Conservation (phyloP, 1,140 invertebrate genomes). For the Stratiolaelaps scimitus region DNA sequence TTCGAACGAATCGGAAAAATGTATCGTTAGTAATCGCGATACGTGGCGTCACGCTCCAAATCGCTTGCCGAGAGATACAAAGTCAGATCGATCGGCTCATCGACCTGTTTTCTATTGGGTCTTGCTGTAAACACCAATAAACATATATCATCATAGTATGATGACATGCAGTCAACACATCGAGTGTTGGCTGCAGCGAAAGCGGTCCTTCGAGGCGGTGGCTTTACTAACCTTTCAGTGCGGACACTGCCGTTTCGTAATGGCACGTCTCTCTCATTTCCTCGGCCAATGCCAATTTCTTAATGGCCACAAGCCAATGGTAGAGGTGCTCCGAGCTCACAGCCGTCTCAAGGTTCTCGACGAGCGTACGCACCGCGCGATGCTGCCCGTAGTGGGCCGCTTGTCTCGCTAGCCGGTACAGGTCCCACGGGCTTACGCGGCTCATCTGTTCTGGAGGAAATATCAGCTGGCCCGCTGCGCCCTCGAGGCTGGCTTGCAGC, state of each 20-base stretch:
- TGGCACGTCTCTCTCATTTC: slow-evolving; percentile 36
- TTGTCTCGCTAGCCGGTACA: slow-evolving; percentile 70
- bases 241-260: slow-evolving; percentile 51
- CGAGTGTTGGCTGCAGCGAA: neutral
- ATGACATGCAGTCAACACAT: too few relatives aligned
- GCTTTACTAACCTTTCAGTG: slow-evolving; percentile 48
- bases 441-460: slow-evolving; percentile 44
- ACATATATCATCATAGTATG: too few relatives aligned
- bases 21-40: too few relatives aligned
- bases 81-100: too few relatives aligned
- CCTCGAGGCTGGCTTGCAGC: slow-evolving; percentile 62
- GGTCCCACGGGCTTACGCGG: slow-evolving; percentile 60
- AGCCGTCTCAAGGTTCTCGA: slow-evolving; percentile 36
- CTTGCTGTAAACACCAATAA: too few relatives aligned
- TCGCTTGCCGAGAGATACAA: too few relatives aligned
- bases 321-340: slow-evolving; percentile 77
- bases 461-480: slow-evolving; percentile 46
- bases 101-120: too few relatives aligned
- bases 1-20: too few relatives aligned
- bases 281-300: slow-evolving; percentile 44
- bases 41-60: too few relatives aligned
- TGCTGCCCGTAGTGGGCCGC: slow-evolving; percentile 54
- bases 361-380: slow-evolving; percentile 39
- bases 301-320: slow-evolving; percentile 70
- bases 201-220: neutral